phyloP scores from a whole-genome alignment of 2,113 vertebrate species.

The Chlorodrepanis virens region DNA sequence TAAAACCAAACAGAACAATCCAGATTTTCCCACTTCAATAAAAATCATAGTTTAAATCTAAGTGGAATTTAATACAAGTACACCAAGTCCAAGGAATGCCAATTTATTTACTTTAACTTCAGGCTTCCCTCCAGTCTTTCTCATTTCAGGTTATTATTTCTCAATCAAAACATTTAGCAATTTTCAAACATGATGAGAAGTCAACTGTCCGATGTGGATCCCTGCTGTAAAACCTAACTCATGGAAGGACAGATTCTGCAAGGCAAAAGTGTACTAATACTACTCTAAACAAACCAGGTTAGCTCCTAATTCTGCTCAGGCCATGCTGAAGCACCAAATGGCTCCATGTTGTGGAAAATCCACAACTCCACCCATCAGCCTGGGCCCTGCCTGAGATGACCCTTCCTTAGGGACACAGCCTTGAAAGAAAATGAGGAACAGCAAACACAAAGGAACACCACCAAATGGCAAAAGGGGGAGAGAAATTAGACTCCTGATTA shows the following conservation, averaged over 20 bases:
- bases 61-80: not conserved
- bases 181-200: not conserved
- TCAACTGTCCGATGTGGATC: not conserved
- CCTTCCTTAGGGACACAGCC: not conserved
- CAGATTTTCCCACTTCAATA: not conserved
- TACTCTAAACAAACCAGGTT: not conserved
- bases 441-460: not conserved
- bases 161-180: not conserved
- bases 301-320: not conserved
- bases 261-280: not conserved
- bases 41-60: not conserved
- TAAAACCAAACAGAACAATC: not conserved
- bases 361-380: not conserved
- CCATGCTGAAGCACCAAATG: not conserved
- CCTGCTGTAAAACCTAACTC: not conserved
- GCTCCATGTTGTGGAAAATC: not conserved
- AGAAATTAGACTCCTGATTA: not conserved
- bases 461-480: not conserved
- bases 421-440: not conserved
- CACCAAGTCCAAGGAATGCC: not conserved
- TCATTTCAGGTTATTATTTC: not conserved
- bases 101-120: not conserved
- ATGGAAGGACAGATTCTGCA: not conserved
- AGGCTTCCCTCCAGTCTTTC: not conserved
- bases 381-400: not conserved